phyloP scores from a whole-genome alignment of 1,140 invertebrate species.

The Rhopalosiphum padi region DNA sequence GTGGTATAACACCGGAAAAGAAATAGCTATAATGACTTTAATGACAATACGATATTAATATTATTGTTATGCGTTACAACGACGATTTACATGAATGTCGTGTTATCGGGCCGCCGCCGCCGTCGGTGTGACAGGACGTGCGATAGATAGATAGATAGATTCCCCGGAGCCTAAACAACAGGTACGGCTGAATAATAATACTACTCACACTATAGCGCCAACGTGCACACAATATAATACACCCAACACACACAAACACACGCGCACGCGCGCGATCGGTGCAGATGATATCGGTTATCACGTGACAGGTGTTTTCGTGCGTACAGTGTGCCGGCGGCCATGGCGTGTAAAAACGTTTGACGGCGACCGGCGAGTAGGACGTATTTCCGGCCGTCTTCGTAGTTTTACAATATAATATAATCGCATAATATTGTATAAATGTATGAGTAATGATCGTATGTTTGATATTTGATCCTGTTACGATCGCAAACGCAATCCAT shows the following conservation, averaged over 20 bases:
- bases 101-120: neutral
- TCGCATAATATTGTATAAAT: no score
- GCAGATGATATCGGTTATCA: conserved; percentile 2
- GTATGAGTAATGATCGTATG: no score
- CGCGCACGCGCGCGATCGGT: neutral
- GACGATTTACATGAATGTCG: neutral
- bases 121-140: neutral
- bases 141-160: neutral
- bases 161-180: neutral
- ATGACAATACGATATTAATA: neutral
- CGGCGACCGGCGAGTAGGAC: neutral
- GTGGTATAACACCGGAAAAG: neutral
- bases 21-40: neutral
- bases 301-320: conserved; percentile 2
- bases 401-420: neutral
- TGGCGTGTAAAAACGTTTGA: neutral
- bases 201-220: no score
- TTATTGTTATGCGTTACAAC: neutral
- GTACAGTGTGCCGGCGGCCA: neutral
- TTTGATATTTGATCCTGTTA: neutral
- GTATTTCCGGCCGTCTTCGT: neutral
- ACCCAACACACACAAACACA: neutral
- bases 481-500: neutral
- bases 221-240: neutral
- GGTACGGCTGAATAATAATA: neutral